Percentiles rank a stretch among this genome's conserved stretches.
These are phyloP conservation scores for Aphelenchoides besseyi DNA, from an alignment of 1,140 invertebrate species.

Conservation along the genomic window DNA sequence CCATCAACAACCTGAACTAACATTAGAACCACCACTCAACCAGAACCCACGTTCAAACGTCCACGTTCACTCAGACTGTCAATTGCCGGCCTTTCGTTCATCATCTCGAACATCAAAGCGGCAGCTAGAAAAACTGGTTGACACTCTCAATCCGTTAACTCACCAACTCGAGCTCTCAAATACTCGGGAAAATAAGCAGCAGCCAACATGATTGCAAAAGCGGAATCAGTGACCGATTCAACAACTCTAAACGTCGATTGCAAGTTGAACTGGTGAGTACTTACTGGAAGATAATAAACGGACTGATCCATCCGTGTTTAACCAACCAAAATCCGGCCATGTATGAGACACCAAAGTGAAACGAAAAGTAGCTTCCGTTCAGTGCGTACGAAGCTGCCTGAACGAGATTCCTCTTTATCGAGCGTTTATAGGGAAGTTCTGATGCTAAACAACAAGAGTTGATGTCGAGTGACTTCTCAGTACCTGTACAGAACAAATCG, in stretches of 20 bases:
- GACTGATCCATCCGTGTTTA: conserved; percentile 25
- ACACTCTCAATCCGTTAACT: too few relatives aligned
- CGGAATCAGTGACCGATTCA: conserved; percentile 48
- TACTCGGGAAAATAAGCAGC: conserved; percentile 64
- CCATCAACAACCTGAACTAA: conserved; percentile 32
- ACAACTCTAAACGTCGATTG: conserved; percentile 37
- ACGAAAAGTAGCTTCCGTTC: conserved; percentile 18
- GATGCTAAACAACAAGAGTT: conserved; percentile 35
- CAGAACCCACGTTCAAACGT: not conserved
- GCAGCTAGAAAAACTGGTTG: too few relatives aligned
- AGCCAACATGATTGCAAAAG: conserved; percentile 54
- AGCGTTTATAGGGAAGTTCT: conserved; percentile 30
- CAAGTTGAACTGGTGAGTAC: not conserved
- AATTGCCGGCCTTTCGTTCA: conserved; percentile 60
- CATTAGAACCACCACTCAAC: not conserved
- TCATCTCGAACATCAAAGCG: conserved; percentile 51
- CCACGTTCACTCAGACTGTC: conserved; percentile 56
- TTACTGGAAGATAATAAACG: conserved; percentile 47
- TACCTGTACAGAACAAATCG: conserved; percentile 34
- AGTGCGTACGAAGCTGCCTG: conserved; percentile 19
- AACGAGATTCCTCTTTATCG: conserved; percentile 36
- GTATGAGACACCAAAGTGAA: conserved; percentile 31
- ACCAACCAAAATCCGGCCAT: conserved; percentile 40
- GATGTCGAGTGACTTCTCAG: too few relatives aligned
- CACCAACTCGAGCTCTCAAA: conserved; percentile 62